These are phyloP conservation scores for Drosophila histrio DNA, from an alignment of 2,888 invertebrate species.

Conservation along the genomic window DNA sequence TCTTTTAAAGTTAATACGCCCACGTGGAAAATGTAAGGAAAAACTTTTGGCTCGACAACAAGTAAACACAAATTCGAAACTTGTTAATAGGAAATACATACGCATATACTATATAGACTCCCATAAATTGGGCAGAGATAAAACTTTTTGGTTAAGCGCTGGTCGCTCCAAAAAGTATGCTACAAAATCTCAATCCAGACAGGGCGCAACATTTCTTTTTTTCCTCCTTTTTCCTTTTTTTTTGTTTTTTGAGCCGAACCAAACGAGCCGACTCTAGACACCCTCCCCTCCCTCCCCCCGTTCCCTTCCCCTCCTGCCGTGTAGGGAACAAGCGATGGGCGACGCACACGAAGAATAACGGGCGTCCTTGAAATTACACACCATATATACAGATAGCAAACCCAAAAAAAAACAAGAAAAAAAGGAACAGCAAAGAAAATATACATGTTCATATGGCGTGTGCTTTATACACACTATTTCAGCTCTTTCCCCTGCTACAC, in stretches of 20 bases:
- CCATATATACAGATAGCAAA: slow-evolving; percentile 59
- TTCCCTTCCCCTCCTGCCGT: not conserved
- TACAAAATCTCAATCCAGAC: slow-evolving; percentile 54
- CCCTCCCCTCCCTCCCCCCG: not conserved
- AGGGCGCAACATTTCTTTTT: slow-evolving; percentile 43
- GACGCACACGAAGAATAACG: slow-evolving; percentile 69
- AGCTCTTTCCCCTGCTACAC: not conserved
- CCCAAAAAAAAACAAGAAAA: not conserved
- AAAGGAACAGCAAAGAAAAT: slow-evolving; percentile 21
- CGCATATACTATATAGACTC: slow-evolving; percentile 12
- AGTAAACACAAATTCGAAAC: slow-evolving; percentile 53
- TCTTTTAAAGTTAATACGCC: slow-evolving; percentile 62
- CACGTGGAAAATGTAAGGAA: slow-evolving; percentile 43
- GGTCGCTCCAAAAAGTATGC: slow-evolving; percentile 41
- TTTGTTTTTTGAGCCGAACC: slow-evolving; percentile 56
- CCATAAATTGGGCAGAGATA: slow-evolving; percentile 45
- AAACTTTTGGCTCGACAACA: slow-evolving; percentile 51
- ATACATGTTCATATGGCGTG: slow-evolving; percentile 13
- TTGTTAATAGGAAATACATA: slow-evolving; percentile 50
- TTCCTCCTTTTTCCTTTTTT: slow-evolving; percentile 12
- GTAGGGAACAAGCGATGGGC: slow-evolving; percentile 13
- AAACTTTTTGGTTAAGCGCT: slow-evolving; percentile 36
- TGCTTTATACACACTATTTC: slow-evolving; percentile 12
- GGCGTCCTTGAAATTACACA: slow-evolving; percentile 70
- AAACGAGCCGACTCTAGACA: slow-evolving; percentile 16